phyloP scores from a whole-genome alignment of 1,140 invertebrate species.

The Drosophila saltans region DNA sequence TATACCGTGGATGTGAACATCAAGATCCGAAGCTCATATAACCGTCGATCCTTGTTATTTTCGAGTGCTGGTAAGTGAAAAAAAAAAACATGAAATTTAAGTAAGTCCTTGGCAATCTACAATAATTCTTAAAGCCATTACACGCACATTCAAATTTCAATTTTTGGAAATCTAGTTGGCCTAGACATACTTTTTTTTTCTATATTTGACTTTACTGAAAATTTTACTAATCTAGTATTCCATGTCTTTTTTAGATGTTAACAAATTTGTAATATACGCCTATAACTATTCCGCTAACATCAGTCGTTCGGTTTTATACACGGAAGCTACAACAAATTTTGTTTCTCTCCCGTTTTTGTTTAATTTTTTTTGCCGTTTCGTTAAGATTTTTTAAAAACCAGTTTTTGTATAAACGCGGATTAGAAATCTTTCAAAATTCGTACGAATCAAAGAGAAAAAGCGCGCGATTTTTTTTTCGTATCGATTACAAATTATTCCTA shows the following conservation, averaged over 20 bases:
- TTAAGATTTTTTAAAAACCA: slow-evolving; percentile 2
- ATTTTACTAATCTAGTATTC: slow-evolving; percentile 30
- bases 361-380: slow-evolving; percentile 17
- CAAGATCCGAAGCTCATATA: no score
- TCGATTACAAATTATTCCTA: neutral
- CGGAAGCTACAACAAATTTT: slow-evolving; percentile 26
- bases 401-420: neutral
- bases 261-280: neutral
- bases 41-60: no score
- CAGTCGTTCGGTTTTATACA: slow-evolving; percentile 32
- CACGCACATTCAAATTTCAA: no score
- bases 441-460: slow-evolving; percentile 2
- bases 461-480: neutral
- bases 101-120: no score
- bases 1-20: no score
- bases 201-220: no score
- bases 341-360: slow-evolving; percentile 22
- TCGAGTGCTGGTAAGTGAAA: no score
- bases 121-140: no score
- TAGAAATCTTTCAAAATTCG: slow-evolving; percentile 24
- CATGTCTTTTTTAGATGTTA: slow-evolving; percentile 6
- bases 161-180: no score
- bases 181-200: no score
- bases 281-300: neutral
- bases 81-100: no score